Conservation (phyloP, 2,113 vertebrate genomes). For the Puffinus mauretanicus region DNA sequence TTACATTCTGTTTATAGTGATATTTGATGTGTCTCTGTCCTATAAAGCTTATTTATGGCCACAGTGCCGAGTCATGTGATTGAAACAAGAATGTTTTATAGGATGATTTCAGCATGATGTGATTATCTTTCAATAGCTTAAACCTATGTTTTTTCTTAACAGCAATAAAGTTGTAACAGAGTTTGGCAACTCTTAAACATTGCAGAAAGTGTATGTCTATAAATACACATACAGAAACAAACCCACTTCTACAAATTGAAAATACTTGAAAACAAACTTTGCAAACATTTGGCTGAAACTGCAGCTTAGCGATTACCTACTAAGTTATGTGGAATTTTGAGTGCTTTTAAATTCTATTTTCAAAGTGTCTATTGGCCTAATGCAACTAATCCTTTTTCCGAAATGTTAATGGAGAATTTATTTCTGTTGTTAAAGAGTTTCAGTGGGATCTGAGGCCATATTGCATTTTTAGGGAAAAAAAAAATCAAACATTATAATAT, state of each 20-base stretch:
- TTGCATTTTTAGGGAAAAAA: neutral
- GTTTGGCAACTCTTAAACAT: neutral
- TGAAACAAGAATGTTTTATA: neutral
- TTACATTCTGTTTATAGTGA: conserved; percentile 1
- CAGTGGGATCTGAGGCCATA: neutral
- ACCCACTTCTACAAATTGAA: neutral
- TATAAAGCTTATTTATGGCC: neutral
- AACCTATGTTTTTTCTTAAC: neutral
- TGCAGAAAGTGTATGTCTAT: neutral
- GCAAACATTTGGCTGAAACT: neutral
- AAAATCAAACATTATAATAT: neutral
- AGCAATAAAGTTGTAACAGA: neutral
- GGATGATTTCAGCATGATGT: neutral
- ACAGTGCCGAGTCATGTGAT: neutral
- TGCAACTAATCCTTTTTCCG: neutral
- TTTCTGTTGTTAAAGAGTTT: neutral
- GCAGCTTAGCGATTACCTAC: neutral
- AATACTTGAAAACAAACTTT: neutral
- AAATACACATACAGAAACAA: neutral
- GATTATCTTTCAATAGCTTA: neutral
- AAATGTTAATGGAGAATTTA: neutral
- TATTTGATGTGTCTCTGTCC: neutral
- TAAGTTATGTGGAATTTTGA: neutral
- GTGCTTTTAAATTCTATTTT: neutral
- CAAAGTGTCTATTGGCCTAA: neutral